Evolutionary conservation across 2,113 vertebrate genomes (phyloP).

Genomic region (Prietella phreatophila): DNA sequence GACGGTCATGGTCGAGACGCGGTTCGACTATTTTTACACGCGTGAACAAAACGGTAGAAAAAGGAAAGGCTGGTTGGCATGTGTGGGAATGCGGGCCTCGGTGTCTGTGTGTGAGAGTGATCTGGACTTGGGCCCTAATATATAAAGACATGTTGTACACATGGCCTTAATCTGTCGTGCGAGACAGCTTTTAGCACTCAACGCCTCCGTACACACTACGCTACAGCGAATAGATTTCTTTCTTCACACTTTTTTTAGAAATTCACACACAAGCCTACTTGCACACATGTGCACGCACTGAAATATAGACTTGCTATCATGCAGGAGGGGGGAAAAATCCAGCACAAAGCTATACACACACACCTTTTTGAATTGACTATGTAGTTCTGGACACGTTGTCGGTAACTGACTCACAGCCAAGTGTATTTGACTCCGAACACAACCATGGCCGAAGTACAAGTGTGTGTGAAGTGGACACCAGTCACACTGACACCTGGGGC

Average conservation of each 20-base stretch:
- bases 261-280: slow-evolving; percentile 21
- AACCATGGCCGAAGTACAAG: slow-evolving; percentile 25
- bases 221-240: not conserved
- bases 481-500: slow-evolving; percentile 44
- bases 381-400: not conserved
- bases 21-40: slow-evolving; percentile 52
- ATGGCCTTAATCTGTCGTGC: slow-evolving; percentile 38
- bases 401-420: not conserved
- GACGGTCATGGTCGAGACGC: slow-evolving; percentile 46
- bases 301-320: slow-evolving; percentile 4
- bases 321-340: not conserved
- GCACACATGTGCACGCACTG: slow-evolving; percentile 10
- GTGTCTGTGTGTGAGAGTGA: slow-evolving; percentile 31
- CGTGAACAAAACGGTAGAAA: slow-evolving; percentile 49
- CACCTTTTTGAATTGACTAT: not conserved
- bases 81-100: slow-evolving; percentile 4
- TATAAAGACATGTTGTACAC: slow-evolving; percentile 29
- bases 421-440: slow-evolving; percentile 16
- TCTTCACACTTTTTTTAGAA: slow-evolving; percentile 1
- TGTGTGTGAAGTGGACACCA: slow-evolving; percentile 35
- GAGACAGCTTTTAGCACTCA: slow-evolving; percentile 25
- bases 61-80: slow-evolving; percentile 29
- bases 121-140: slow-evolving; percentile 19
- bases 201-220: slow-evolving; percentile 13
- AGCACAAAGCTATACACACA: slow-evolving; percentile 11